Conservation (phyloP, 1,140 invertebrate genomes). For the Saccostrea cuccullata region DNA sequence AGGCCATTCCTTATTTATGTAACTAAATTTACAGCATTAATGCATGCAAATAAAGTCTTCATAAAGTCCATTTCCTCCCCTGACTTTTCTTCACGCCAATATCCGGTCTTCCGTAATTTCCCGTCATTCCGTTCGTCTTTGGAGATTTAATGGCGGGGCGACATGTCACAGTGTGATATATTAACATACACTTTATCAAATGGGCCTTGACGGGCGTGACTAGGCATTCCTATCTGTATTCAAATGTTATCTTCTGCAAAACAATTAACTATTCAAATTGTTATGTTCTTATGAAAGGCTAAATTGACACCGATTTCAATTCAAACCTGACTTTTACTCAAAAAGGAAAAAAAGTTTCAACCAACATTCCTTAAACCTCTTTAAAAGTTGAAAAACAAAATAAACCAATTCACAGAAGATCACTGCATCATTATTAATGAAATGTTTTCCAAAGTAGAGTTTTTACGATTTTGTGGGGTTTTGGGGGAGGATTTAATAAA, state of each 20-base stretch:
- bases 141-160: neutral
- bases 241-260: slow-evolving; percentile 3
- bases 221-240: neutral
- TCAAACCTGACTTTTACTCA: no score
- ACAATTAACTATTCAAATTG: neutral
- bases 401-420: no score
- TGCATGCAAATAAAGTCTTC: slow-evolving; percentile 37
- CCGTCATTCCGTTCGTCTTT: slow-evolving; percentile 12
- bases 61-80: slow-evolving; percentile 20
- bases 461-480: no score
- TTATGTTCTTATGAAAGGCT: neutral
- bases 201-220: slow-evolving; percentile 11
- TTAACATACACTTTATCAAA: slow-evolving; percentile 34
- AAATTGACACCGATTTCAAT: neutral
- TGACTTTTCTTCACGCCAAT: slow-evolving; percentile 33
- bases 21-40: slow-evolving; percentile 35
- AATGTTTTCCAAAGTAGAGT: no score
- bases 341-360: no score
- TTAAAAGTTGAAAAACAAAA: no score
- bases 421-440: no score
- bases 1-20: slow-evolving; percentile 33
- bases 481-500: no score
- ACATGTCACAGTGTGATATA: slow-evolving; percentile 13
- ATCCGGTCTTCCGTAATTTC: slow-evolving; percentile 7
- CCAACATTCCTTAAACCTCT: no score